Base-by-base conservation (phyloP, 2,113 vertebrate genomes). In the Trachemys scripta region DNA sequence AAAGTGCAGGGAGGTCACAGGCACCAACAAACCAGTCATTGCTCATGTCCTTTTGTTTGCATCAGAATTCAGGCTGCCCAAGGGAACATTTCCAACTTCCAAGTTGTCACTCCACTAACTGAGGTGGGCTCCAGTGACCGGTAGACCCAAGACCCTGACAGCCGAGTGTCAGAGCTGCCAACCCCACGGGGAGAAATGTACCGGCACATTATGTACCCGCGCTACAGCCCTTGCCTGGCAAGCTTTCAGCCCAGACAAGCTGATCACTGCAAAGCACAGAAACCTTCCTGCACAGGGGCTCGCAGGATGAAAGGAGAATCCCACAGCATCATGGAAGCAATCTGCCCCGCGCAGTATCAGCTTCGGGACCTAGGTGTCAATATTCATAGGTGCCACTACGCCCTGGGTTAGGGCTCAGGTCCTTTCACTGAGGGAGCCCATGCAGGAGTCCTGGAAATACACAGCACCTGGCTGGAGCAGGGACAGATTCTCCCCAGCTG, bases 301-400 rank as follows among this genome's bases (percentile, higher is more conserved):
- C 6, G 24, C 35, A 16, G 3, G 3, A 3, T 6, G 72, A 59
- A 35, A 91, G 49, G 38, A 11, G 50, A 47, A 6, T 47, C 45
- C 11, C 42, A 42, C 42, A 2, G 0, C 0, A 51, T 16, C 72
- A 22, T 38, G 72, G 42, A 10, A 79, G 1, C 38, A 10, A 42
- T 38, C 6, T 49, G 29, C 72, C 81, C 38, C 19, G 25, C 1
- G 2, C 19, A 45, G 1, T 45, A 2, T 0, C 0, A 38, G 65
- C 5, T 5, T 0, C 0, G 13, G 75, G 35, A 92, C 22, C 13
- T 42, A 47, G 56, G n/a, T 0, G 0, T 35, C 0, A 1, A 3
- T 16, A 24, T 47, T 51, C 5, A 27, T 0, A 0, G 38, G 1
- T 45, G 82, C 17, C 72, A 11, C 82, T 0, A 1, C 49, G 38